Conservation (phyloP, 1,140 invertebrate genomes). For the Colletes gigas region DNA sequence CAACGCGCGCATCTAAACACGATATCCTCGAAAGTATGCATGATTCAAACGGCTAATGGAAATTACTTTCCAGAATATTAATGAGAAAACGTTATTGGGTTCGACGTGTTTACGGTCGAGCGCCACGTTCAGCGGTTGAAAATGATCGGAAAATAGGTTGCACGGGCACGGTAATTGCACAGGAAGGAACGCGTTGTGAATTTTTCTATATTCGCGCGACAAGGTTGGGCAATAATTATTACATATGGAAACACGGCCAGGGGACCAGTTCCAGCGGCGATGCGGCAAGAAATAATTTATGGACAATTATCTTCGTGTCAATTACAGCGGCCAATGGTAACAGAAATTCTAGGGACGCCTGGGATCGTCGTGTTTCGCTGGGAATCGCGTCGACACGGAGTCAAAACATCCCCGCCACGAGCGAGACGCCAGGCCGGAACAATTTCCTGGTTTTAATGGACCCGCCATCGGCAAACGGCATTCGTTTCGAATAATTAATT, state of each 20-base stretch:
- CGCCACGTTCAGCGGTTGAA: too few relatives aligned
- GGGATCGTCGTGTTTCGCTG: neutral
- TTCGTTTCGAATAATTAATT: slow-evolving; percentile 80
- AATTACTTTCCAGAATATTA: too few relatives aligned
- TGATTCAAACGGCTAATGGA: too few relatives aligned
- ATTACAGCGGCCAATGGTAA: neutral
- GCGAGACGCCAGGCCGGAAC: slow-evolving; percentile 71
- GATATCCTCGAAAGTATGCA: too few relatives aligned
- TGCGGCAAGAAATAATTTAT: slow-evolving; percentile 13
- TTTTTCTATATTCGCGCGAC: neutral
- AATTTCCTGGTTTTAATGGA: slow-evolving; percentile 80
- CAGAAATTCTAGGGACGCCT: neutral
- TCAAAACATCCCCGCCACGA: slow-evolving; percentile 36
- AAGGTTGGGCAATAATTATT: slow-evolving; percentile 7
- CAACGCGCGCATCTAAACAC: too few relatives aligned
- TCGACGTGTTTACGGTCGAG: too few relatives aligned
- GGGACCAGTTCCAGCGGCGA: neutral
- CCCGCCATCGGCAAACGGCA: slow-evolving; percentile 68
- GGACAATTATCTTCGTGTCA: neutral
- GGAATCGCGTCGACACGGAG: neutral
- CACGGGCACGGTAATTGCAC: neutral
- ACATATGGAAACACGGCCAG: neutral
- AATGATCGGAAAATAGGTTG: neutral
- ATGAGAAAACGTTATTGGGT: neutral
- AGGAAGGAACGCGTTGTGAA: neutral